Percentiles rank a stretch among this genome's conserved stretches.
These are phyloP conservation scores for Phrynosoma platyrhinos DNA, from an alignment of 2,113 vertebrate species.

Conservation along the genomic window DNA sequence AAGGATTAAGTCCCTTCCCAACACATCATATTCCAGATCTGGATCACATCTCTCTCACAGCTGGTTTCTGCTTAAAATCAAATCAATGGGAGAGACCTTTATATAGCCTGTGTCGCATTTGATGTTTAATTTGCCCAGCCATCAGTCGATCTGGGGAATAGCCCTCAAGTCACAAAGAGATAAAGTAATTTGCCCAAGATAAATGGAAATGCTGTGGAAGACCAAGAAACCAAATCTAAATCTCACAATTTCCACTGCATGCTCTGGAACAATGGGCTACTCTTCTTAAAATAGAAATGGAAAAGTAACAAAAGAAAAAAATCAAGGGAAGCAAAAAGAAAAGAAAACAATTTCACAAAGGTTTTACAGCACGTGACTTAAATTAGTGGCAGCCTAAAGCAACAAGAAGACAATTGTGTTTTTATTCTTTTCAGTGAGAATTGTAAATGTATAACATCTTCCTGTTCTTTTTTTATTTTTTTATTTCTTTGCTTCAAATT, in stretches of 20 bases:
- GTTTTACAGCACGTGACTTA: conserved; percentile 56
- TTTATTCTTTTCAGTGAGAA: conserved; percentile 61
- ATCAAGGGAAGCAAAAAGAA: conserved; percentile 56
- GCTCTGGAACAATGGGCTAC: not conserved
- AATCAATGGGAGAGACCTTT: not conserved
- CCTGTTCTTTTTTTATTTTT: conserved; percentile 46
- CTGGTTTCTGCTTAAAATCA: not conserved
- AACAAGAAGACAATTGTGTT: conserved; percentile 37
- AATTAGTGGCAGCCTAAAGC: conserved; percentile 49
- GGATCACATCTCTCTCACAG: not conserved
- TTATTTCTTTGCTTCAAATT: conserved; percentile 24
- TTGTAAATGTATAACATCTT: conserved; percentile 57
- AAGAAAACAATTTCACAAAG: conserved; percentile 62
- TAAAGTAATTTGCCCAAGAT: not conserved
- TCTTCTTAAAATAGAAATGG: conserved; percentile 1
- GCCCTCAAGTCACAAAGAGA: not conserved
- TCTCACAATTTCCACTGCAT: not conserved
- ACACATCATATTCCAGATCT: not conserved
- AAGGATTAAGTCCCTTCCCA: not conserved
- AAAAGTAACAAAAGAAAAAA: conserved; percentile 55
- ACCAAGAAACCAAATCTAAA: not conserved
- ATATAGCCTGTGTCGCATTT: not conserved
- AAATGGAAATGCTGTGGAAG: not conserved
- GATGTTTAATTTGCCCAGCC: not conserved
- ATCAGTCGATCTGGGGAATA: not conserved